Conservation (phyloP, 35 echinoderm and acorn worm genomes). For the Patiria miniata region DNA sequence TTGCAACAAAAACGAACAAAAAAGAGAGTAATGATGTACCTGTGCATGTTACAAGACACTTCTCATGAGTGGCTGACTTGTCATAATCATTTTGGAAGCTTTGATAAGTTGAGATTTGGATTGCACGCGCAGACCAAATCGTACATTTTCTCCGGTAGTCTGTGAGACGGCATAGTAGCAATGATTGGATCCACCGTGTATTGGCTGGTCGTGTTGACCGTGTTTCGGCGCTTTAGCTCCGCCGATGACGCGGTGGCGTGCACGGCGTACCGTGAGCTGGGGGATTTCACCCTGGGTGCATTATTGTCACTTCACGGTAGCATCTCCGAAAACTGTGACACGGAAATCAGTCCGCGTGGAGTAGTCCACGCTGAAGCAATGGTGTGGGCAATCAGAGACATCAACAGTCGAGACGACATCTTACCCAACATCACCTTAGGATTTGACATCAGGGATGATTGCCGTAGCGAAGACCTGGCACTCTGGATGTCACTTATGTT, state of each 20-base stretch:
- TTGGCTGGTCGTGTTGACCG: not conserved
- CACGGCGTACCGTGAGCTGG: not conserved
- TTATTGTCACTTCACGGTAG: not conserved
- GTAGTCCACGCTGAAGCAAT: conserved; percentile 30
- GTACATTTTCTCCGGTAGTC: too few relatives aligned
- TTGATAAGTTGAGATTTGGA: too few relatives aligned
- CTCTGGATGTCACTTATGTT: conserved; percentile 16
- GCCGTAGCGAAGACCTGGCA: conserved; percentile 10
- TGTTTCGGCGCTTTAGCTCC: not conserved
- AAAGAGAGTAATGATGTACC: too few relatives aligned
- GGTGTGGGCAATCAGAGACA: conserved; percentile 26
- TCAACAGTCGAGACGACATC: conserved; percentile 43
- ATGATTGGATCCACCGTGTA: too few relatives aligned
- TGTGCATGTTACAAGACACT: too few relatives aligned
- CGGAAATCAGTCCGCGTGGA: not conserved
- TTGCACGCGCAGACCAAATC: too few relatives aligned
- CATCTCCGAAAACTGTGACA: not conserved
- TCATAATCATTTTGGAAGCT: too few relatives aligned
- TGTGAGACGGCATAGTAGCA: too few relatives aligned
- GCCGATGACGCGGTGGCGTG: not conserved
- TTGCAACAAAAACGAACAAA: too few relatives aligned
- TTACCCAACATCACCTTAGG: conserved; percentile 39
- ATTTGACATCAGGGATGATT: conserved; percentile 39
- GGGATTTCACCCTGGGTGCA: not conserved
- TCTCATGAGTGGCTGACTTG: too few relatives aligned